These are phyloP conservation scores for Pao palembangensis DNA, from an alignment of 2,113 vertebrate species.

Conservation along the genomic window DNA sequence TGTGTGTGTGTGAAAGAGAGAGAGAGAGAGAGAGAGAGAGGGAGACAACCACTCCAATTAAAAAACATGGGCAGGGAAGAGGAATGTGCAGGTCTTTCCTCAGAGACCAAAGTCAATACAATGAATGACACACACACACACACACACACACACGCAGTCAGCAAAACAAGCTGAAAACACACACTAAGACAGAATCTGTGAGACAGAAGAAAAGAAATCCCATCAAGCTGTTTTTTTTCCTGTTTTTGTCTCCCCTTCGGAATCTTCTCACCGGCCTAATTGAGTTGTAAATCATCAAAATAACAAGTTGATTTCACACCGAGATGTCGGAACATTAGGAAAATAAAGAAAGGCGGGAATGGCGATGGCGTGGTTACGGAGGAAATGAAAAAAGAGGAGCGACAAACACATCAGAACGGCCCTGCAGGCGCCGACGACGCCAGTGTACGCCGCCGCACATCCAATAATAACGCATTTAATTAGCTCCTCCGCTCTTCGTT, in stretches of 20 bases:
- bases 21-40: not conserved
- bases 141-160: constrained; percentile 23
- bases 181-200: constrained; percentile 22
- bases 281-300: constrained; percentile 62
- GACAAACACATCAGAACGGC: constrained; percentile 57
- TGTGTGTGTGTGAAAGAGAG: constrained; percentile 14
- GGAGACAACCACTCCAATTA: constrained; percentile 59
- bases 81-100: constrained; percentile 57
- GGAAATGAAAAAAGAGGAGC: constrained; percentile 56
- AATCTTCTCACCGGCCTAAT: constrained; percentile 41
- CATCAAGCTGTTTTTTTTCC: constrained; percentile 12
- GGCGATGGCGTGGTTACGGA: constrained; percentile 55
- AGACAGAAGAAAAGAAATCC: constrained; percentile 19
- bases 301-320: constrained; percentile 53
- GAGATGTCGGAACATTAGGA: constrained; percentile 49
- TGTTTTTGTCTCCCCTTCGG: constrained; percentile 20
- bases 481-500: constrained; percentile 48
- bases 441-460: constrained; percentile 42
- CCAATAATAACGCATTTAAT: constrained; percentile 63
- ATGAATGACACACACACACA: constrained; percentile 17
- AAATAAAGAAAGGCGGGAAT: constrained; percentile 8
- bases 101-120: constrained; percentile 65
- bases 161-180: constrained; percentile 40
- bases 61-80: constrained; percentile 75
- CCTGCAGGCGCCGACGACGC: constrained; percentile 47